Evolutionary conservation across 2,113 vertebrate genomes (phyloP).

Genomic region (Gadus chalcogrammus): DNA sequence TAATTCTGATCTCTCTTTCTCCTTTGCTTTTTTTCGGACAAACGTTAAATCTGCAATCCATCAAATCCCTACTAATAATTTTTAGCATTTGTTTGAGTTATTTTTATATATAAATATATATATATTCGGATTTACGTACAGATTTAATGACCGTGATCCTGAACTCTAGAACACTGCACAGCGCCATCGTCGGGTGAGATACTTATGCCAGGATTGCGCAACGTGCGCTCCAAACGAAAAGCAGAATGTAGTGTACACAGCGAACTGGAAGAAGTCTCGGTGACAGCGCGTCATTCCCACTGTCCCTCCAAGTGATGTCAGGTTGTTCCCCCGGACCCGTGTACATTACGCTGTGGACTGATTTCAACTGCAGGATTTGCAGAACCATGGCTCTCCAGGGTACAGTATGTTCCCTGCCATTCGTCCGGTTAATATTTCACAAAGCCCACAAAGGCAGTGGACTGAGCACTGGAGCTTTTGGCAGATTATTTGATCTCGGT

Average conservation of each 20-base stretch:
- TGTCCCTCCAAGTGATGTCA: too few species aligned
- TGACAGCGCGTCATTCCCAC: too few species aligned
- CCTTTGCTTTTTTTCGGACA: slow-evolving; percentile 28
- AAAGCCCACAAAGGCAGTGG: slow-evolving; percentile 61
- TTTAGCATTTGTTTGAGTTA: slow-evolving; percentile 47
- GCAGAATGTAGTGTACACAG: too few species aligned
- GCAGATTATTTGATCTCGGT: slow-evolving; percentile 64
- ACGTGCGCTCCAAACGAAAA: too few species aligned
- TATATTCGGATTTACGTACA: slow-evolving; percentile 10
- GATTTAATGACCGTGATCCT: background rate
- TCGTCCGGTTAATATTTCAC: slow-evolving; percentile 69
- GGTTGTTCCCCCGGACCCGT: too few species aligned
- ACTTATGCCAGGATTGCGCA: too few species aligned
- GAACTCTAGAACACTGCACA: slow-evolving; percentile 6
- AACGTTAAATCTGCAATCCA: slow-evolving; percentile 69
- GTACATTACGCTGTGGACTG: too few species aligned
- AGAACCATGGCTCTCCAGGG: slow-evolving; percentile 24
- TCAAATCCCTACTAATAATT: slow-evolving; percentile 62
- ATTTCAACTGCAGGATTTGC: too few species aligned
- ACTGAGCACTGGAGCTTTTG: slow-evolving; percentile 53
- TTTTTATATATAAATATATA: slow-evolving; percentile 23
- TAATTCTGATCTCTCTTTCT: slow-evolving; percentile 57
- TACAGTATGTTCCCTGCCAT: slow-evolving; percentile 45
- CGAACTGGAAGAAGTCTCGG: too few species aligned
- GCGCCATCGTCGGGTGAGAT: too few species aligned